Evolutionary conservation across 1,140 invertebrate genomes (phyloP).

Genomic region (Apocrypta bakeri): DNA sequence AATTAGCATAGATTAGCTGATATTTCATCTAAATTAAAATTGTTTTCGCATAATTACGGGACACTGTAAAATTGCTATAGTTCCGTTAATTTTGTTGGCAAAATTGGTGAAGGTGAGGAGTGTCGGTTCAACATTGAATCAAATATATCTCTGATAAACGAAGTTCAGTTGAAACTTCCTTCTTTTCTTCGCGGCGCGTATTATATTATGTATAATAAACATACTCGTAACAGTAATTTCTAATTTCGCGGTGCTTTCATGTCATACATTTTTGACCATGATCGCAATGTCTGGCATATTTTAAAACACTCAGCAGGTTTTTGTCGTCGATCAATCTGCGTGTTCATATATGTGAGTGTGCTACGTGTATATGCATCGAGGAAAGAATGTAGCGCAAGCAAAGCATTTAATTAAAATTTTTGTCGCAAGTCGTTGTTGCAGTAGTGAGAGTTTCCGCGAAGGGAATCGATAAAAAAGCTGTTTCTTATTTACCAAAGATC

Average conservation of each 20-base stretch:
- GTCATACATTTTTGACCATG: slow-evolving; percentile 25
- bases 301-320: neutral
- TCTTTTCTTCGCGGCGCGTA: too few species aligned
- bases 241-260: slow-evolving; percentile 3
- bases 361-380: neutral
- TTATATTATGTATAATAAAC: too few species aligned
- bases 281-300: neutral
- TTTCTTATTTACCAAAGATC: slow-evolving; percentile 33
- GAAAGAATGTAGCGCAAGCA: slow-evolving; percentile 10
- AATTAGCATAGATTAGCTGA: neutral
- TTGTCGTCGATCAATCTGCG: neutral
- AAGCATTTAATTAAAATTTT: slow-evolving; percentile 42
- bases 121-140: too few species aligned
- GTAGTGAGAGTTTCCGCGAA: slow-evolving; percentile 22
- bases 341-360: neutral
- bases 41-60: neutral
- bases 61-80: neutral
- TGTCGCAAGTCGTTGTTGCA: slow-evolving; percentile 38
- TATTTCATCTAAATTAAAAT: too few species aligned
- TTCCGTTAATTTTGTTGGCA: neutral
- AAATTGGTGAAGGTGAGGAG: neutral
- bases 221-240: neutral
- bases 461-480: slow-evolving; percentile 25
- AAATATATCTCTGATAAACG: too few species aligned
- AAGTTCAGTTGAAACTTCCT: too few species aligned